Evolutionary conservation across 2,888 invertebrate genomes (phyloP), one percentile per base, ranked within the genome.

Genomic region (Coleophora flavipennella): DNA sequence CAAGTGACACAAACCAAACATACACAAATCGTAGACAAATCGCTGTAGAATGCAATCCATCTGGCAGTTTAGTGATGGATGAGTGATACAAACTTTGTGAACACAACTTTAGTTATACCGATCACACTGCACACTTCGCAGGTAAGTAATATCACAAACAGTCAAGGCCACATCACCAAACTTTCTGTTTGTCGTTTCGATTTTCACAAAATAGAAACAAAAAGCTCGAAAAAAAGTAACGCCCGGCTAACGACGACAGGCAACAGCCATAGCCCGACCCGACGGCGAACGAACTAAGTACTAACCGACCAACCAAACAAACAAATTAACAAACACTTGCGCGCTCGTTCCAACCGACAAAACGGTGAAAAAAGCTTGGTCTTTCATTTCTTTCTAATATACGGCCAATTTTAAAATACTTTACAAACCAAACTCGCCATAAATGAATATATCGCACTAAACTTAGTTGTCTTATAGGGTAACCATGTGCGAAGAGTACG

Each of bases 221-320:
- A 70, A 70, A 72, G 65, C 75, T 71, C 67, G 69, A 67, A 64
- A 62, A 64, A 62, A 60, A 59, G 50, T 56, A 58, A 58, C 14
- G 12, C 26, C 27, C 34, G 36, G 39, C 62, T 58, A 51, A 62
- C 62, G 60, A 63, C 54, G 20, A 20, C 6, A 20, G 6, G 71
- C 77, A 61, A 71, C 77, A 62, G 62, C 63, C 74, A 66, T 59
- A 59, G 60, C 63, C 65, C 64, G 66, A 65, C 63, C 65, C 62
- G 67, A 71, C 64, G 55, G 63, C 67, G 70, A 70, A 74, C 75
- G 69, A 78, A 77, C 77, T 73, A 68, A 71, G n/a, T n/a, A n/a
- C n/a, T n/a, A 20, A 20, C 20, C 20, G 20, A 20, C 20, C 53
- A 37, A 37, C 42, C 36, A 39, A 43, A 43, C 42, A 39, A 43